These are phyloP conservation scores for Hyles vespertilio DNA, from an alignment of 1,140 invertebrate genomes.

Conservation along the genomic window DNA sequence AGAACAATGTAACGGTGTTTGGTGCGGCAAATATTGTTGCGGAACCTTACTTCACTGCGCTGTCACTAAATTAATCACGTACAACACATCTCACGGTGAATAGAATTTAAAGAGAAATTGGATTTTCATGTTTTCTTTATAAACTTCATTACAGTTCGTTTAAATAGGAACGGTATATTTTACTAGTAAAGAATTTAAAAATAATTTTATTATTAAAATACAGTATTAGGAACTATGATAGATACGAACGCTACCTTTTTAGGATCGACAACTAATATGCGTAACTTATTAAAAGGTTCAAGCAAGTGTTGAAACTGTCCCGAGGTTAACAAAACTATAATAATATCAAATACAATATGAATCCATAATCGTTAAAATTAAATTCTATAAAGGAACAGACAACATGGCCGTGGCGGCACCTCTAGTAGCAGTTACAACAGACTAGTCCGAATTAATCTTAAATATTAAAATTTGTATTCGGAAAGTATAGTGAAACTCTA, in stretches of 20 bases:
- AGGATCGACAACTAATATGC: slow-evolving; percentile 62
- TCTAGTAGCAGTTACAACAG: slow-evolving; percentile 69
- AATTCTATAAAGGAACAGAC: slow-evolving; percentile 60
- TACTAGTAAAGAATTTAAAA: slow-evolving; percentile 72
- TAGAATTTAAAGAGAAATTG: neutral
- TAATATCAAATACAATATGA: slow-evolving; percentile 34
- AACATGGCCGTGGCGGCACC: slow-evolving; percentile 66
- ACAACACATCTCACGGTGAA: no score
- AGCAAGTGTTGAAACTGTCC: slow-evolving; percentile 49
- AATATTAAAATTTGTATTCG: slow-evolving; percentile 75
- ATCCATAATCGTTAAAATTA: slow-evolving; percentile 41
- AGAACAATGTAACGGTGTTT: no score
- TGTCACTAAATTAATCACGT: no score
- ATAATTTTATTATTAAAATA: slow-evolving; percentile 70
- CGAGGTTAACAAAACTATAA: slow-evolving; percentile 49
- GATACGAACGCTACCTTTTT: slow-evolving; percentile 66
- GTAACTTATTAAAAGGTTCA: slow-evolving; percentile 58
- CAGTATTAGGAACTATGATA: slow-evolving; percentile 75
- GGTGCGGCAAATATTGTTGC: no score
- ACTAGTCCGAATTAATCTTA: slow-evolving; percentile 73
- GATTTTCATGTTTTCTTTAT: slow-evolving; percentile 23
- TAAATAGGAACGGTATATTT: slow-evolving; percentile 74
- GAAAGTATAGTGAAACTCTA: slow-evolving; percentile 75
- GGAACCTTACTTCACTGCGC: no score
- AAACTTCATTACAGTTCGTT: slow-evolving; percentile 61